phyloP scores from a whole-genome alignment of 2,113 vertebrate species.

The Pelecanoides urinatrix region DNA sequence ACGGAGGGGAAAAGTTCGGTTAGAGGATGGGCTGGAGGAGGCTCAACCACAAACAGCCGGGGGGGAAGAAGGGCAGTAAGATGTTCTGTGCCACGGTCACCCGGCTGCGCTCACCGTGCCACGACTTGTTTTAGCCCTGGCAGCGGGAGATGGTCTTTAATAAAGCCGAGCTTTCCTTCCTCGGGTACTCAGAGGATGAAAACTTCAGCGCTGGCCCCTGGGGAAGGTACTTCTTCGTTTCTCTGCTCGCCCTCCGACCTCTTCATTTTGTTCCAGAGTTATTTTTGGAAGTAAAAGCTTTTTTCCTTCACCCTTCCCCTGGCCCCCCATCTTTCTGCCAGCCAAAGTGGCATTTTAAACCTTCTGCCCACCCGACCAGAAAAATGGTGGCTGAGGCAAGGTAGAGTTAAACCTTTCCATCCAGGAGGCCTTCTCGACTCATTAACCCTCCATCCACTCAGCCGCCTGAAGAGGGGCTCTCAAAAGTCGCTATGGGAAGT shows the following conservation, averaged over 20 bases:
- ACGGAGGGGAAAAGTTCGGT: accelerated
- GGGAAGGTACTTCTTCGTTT: background rate
- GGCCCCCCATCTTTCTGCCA: conserved; percentile 21
- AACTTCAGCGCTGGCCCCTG: background rate
- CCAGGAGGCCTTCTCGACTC: background rate
- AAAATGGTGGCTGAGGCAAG: conserved; percentile 45
- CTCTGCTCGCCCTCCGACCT: background rate
- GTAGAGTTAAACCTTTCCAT: conserved; percentile 49
- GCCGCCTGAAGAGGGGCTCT: background rate
- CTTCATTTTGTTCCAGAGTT: conserved; percentile 15
- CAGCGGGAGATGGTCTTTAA: background rate
- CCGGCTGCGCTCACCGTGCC: accelerated
- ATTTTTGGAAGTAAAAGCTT: conserved; percentile 68
- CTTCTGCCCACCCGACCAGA: conserved; percentile 52
- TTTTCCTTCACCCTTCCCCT: conserved; percentile 2
- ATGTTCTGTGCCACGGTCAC: background rate
- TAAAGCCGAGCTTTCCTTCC: background rate
- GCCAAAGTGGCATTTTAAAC: conserved; percentile 64
- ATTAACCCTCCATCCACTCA: conserved; percentile 10
- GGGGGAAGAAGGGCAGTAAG: background rate
- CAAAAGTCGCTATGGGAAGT: background rate
- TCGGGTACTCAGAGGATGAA: background rate
- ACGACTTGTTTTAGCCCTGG: background rate
- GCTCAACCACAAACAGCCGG: accelerated
- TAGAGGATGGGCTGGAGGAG: background rate